Evolutionary conservation across 1,140 invertebrate species (phyloP), one percentile per base, ranked within the genome.

Genomic region (Leptopilina clavipes): DNA sequence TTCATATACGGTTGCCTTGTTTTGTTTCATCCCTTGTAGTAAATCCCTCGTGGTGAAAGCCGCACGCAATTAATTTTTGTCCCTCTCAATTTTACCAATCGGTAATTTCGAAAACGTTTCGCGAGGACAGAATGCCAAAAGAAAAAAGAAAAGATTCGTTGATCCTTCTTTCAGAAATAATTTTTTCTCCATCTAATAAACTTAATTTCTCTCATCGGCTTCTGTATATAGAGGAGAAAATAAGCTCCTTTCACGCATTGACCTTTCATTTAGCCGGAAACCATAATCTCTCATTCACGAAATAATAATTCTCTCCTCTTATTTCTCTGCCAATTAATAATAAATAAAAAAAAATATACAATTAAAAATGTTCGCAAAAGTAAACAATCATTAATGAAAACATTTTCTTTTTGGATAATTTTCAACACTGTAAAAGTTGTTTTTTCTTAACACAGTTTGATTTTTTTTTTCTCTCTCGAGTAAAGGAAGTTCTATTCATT

Each of bases 131-230:
- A 17, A 19, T 3, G 31, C 22, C 73, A 71, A 59, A 70, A 19
- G 3, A 31, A 5, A 31, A 31, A 40, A 40, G 9, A 40, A 40
- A 40, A 40, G 54, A 25, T 72, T 43, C n/a, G 48, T 52, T 52
- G 18, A 71, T 72, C 45, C 54, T 75, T 77, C 73, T 65, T n/a
- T 75, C 18, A 65, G 45, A 65, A 75, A 80, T 82, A 82, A 83
- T 82, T 82, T 80, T 77, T 71, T 45, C 52, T 40, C 56, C 82
- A 72, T 54, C 54, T 71, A 74, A 76, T 79, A 54, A 77, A 78
- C 71, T 82, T 78, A 75, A 81, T 77, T 74, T 44, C 77, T 75
- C 65, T 54, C 52, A 31, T 65, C 14, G 56, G 56, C 56, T 65
- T 22, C 22, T 59, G 18, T 18, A 1, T n/a, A 31, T 5, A 2